A percentile compares a stretch with the other conserved stretches of the same genome.
Evolutionary conservation across 2,888 invertebrate genomes (phyloP).

Genomic region (Lysandra bellargus): DNA sequence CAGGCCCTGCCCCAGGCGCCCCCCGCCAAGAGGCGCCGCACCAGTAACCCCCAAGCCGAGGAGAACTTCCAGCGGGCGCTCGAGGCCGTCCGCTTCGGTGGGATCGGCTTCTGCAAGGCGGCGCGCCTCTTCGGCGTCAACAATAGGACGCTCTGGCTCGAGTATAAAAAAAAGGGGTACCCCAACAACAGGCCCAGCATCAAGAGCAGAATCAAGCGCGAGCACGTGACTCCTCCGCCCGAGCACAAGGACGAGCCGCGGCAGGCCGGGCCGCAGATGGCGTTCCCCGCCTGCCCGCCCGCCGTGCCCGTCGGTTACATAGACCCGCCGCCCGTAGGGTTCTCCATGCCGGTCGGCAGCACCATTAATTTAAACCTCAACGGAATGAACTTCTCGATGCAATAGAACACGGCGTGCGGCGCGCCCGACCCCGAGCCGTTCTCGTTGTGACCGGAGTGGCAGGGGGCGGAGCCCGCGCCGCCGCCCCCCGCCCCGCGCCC

Average conservation of each 20-base stretch:
- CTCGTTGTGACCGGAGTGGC: constrained; percentile 71
- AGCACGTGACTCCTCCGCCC: constrained; percentile 82
- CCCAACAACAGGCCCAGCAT: constrained; percentile 89
- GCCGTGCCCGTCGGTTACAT: constrained; percentile 86
- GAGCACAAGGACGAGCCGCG: constrained; percentile 72
- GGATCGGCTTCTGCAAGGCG: constrained; percentile 92
- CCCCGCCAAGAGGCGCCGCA: constrained; percentile 84
- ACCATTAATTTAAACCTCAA: constrained; percentile 83
- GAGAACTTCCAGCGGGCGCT: constrained; percentile 90
- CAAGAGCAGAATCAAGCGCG: constrained; percentile 87
- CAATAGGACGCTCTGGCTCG: constrained; percentile 91
- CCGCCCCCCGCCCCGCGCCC: constrained; percentile 44
- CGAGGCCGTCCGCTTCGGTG: constrained; percentile 90
- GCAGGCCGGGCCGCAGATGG: constrained; percentile 65
- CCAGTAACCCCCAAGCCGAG: constrained; percentile 89
- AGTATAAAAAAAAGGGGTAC: constrained; percentile 91
- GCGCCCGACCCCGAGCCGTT: constrained; percentile 53
- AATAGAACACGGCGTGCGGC: constrained; percentile 78
- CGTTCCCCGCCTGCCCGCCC: constrained; percentile 83
- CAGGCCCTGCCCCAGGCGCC: constrained; percentile 54
- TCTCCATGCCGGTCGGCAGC: constrained; percentile 82
- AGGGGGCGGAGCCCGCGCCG: constrained; percentile 47
- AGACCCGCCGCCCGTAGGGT: constrained; percentile 84
- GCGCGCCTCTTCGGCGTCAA: constrained; percentile 92
- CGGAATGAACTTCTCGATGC: constrained; percentile 88